Percentiles rank a stretch among this genome's conserved stretches.
Conservation (phyloP, 2,113 vertebrate species). For the Numida meleagris region DNA sequence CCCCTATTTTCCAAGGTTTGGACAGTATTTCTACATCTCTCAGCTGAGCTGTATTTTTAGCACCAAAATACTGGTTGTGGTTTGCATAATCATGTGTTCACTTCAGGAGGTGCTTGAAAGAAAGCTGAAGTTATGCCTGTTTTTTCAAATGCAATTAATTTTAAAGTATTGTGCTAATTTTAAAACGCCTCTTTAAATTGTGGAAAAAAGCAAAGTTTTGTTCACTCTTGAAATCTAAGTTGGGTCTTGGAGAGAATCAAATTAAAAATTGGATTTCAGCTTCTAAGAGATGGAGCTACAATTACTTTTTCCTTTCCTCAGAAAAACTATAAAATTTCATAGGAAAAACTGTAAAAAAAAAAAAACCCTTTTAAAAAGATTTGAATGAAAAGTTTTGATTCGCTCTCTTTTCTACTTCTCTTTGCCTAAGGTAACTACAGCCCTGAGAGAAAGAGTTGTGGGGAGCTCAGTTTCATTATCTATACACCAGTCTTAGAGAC, state of each 20-base stretch:
- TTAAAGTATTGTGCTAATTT: background rate
- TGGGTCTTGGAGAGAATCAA: background rate
- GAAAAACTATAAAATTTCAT: background rate
- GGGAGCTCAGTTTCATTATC: background rate
- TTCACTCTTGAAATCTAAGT: background rate
- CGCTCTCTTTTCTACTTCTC: background rate
- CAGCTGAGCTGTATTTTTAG: constrained; percentile 46
- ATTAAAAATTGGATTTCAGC: background rate
- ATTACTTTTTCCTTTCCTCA: background rate
- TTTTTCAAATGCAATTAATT: constrained; percentile 49
- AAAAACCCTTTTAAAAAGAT: background rate
- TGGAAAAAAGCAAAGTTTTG: background rate
- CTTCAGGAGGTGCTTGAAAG: constrained; percentile 9
- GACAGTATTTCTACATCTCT: background rate
- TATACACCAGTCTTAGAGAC: background rate
- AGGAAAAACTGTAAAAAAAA: background rate
- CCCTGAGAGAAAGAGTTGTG: background rate
- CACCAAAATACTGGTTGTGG: constrained; percentile 32
- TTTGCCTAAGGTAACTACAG: background rate
- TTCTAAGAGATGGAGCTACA: background rate
- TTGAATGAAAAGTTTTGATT: background rate
- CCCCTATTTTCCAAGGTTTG: constrained; percentile 5
- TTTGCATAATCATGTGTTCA: constrained; percentile 31
- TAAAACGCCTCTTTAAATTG: background rate
- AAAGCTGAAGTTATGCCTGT: background rate